Percentiles rank a stretch among this genome's conserved stretches.
Evolutionary conservation across 2,888 invertebrate species (phyloP).

Genomic region (Catocala fraxini): DNA sequence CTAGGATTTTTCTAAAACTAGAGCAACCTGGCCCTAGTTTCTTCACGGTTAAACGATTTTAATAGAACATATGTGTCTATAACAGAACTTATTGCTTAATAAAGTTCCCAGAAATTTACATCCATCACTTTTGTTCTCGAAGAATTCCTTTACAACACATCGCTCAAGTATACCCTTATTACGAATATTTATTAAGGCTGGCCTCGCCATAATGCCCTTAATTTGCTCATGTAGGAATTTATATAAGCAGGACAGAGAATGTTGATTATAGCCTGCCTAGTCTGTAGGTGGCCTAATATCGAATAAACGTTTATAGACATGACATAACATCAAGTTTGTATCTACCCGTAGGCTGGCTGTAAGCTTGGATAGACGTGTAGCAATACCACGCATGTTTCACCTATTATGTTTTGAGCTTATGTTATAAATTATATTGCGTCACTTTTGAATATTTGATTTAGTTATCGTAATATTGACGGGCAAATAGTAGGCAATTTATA

Average conservation of each 20-base stretch:
- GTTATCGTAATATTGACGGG: too few species aligned
- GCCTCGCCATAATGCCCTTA: constrained; percentile 50
- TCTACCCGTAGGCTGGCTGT: too few species aligned
- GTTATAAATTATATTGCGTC: too few species aligned
- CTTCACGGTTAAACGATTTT: neutral
- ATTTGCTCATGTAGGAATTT: constrained; percentile 57
- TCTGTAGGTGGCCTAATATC: constrained; percentile 1
- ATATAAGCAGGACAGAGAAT: constrained; percentile 51
- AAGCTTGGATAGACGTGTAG: too few species aligned
- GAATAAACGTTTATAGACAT: neutral
- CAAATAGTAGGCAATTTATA: too few species aligned
- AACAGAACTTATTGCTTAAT: constrained; percentile 8
- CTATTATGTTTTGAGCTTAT: too few species aligned
- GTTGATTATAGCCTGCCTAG: constrained; percentile 40
- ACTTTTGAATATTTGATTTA: too few species aligned
- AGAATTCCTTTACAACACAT: constrained; percentile 54
- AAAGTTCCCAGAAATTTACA: constrained; percentile 6
- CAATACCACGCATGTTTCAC: too few species aligned
- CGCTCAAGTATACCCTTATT: constrained; percentile 47
- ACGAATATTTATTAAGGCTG: constrained; percentile 56
- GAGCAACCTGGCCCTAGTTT: too few species aligned
- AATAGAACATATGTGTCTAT: neutral
- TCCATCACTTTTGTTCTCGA: constrained; percentile 29
- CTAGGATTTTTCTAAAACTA: too few species aligned
- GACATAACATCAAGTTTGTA: neutral